phyloP scores from a whole-genome alignment of 2,797 vertebrate species.

The Poecilia picta region DNA sequence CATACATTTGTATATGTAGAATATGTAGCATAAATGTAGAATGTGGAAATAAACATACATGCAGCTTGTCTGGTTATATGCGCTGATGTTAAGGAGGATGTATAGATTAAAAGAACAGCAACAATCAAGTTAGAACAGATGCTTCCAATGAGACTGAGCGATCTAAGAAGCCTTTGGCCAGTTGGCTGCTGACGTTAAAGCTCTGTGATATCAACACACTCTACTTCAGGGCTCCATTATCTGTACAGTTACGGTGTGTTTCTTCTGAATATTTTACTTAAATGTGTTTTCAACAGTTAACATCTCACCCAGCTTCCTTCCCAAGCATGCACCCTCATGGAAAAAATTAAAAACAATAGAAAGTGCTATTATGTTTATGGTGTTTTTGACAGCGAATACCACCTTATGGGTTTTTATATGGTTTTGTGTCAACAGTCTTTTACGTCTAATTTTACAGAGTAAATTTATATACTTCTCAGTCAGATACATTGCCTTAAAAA shows the following conservation, averaged over 20 bases:
- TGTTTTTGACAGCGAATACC: conserved; percentile 3
- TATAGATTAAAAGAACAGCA: conserved; percentile 9
- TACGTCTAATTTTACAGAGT: neutral
- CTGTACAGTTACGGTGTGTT: conserved; percentile 50
- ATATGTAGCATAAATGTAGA: neutral
- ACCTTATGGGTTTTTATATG: neutral
- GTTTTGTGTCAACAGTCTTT: conserved; percentile 1
- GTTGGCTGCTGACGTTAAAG: conserved; percentile 61
- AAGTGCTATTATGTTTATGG: conserved; percentile 3
- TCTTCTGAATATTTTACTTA: conserved; percentile 55
- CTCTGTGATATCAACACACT: conserved; percentile 42
- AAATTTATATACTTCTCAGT: neutral
- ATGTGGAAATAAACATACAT: neutral
- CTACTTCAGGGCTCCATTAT: conserved; percentile 60
- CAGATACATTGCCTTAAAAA: neutral
- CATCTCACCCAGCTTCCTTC: conserved; percentile 50
- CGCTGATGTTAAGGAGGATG: neutral
- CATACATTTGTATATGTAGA: neutral
- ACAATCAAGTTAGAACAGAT: conserved; percentile 58
- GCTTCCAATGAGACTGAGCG: conserved; percentile 48
- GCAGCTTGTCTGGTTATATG: neutral
- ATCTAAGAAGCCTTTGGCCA: conserved; percentile 37
- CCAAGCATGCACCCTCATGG: conserved; percentile 11
- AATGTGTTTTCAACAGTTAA: conserved; percentile 54
- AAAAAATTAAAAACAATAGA: conserved; percentile 17